phyloP scores from a whole-genome alignment of 2,113 vertebrate species.

The Caranx ignobilis region DNA sequence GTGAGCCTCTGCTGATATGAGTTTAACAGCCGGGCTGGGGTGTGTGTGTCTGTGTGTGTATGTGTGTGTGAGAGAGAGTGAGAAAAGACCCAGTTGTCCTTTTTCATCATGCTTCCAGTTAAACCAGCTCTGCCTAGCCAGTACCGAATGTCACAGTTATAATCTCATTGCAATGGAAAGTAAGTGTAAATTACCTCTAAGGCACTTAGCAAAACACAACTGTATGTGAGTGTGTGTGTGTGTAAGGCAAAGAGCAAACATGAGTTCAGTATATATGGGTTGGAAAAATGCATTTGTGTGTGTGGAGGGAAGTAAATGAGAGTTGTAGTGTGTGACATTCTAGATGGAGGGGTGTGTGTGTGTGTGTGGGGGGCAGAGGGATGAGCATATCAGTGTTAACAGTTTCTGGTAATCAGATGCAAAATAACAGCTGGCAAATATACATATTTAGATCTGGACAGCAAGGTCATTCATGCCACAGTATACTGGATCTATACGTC shows the following conservation, averaged over 20 bases:
- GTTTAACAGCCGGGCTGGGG: constrained; percentile 74
- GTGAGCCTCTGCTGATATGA: constrained; percentile 76
- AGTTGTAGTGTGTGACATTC: not conserved
- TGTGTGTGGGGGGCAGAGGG: not conserved
- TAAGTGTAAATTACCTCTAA: constrained; percentile 60
- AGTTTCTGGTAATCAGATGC: constrained; percentile 12
- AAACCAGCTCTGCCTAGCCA: constrained; percentile 58
- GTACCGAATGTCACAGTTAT: constrained; percentile 68
- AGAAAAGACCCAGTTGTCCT: constrained; percentile 54
- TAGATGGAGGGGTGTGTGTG: not conserved
- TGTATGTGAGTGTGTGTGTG: constrained; percentile 17
- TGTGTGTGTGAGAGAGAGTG: constrained; percentile 37
- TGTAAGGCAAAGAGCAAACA: constrained; percentile 3
- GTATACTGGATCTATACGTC: not conserved
- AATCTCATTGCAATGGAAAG: constrained; percentile 69
- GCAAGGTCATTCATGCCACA: constrained; percentile 7
- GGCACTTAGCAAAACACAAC: constrained; percentile 40
- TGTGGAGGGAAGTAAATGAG: not conserved
- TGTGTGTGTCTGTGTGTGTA: constrained; percentile 36
- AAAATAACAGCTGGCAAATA: constrained; percentile 23
- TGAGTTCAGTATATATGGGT: no score
- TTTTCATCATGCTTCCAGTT: constrained; percentile 68
- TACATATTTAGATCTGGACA: constrained; percentile 22
- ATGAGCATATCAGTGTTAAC: not conserved
- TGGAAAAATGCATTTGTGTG: not conserved